A percentile compares a stretch with the other conserved stretches of the same genome.
Evolutionary conservation across 1,140 invertebrate genomes (phyloP).

Genomic region (Drosophila oshimai): DNA sequence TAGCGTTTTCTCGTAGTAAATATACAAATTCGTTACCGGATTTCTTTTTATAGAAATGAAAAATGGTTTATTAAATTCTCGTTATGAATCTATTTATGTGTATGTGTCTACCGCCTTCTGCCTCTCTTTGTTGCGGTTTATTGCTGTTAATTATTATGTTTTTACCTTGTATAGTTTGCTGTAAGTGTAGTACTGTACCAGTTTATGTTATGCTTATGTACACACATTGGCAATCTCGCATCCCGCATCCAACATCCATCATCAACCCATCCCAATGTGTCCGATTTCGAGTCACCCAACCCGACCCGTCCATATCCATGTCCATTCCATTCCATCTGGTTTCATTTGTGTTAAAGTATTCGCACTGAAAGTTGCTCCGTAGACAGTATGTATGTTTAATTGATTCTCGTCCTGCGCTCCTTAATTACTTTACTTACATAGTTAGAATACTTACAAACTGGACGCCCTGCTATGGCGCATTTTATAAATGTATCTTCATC

Average conservation of each 20-base stretch:
- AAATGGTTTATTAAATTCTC: constrained; percentile 74
- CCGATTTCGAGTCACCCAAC: constrained; percentile 4
- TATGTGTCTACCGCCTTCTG: constrained; percentile 32
- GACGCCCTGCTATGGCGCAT: constrained; percentile 49
- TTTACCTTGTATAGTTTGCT: constrained; percentile 79
- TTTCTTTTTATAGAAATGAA: constrained; percentile 79
- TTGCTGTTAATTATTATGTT: constrained; percentile 49
- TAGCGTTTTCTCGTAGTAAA: constrained; percentile 64
- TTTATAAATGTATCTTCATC: constrained; percentile 71
- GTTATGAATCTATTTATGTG: constrained; percentile 70
- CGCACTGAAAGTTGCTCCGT: constrained; percentile 39
- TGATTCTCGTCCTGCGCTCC: constrained; percentile 48
- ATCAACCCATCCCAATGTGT: constrained; percentile 31
- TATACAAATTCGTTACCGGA: constrained; percentile 80
- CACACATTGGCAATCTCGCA: constrained; percentile 58
- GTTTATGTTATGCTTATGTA: constrained; percentile 55
- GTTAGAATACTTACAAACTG: constrained; percentile 78
- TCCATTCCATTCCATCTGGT: constrained; percentile 1
- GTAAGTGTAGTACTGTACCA: constrained; percentile 75
- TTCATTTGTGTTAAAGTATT: constrained; percentile 50
- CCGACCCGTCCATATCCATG: constrained; percentile 11
- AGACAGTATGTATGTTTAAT: constrained; percentile 51
- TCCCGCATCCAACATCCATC: constrained; percentile 28
- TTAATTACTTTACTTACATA: constrained; percentile 75
- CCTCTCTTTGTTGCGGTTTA: constrained; percentile 15